Evolutionary conservation across 2,113 vertebrate species (phyloP), one percentile per base, ranked within the genome.

Genomic region (Halichoerus grypus): DNA sequence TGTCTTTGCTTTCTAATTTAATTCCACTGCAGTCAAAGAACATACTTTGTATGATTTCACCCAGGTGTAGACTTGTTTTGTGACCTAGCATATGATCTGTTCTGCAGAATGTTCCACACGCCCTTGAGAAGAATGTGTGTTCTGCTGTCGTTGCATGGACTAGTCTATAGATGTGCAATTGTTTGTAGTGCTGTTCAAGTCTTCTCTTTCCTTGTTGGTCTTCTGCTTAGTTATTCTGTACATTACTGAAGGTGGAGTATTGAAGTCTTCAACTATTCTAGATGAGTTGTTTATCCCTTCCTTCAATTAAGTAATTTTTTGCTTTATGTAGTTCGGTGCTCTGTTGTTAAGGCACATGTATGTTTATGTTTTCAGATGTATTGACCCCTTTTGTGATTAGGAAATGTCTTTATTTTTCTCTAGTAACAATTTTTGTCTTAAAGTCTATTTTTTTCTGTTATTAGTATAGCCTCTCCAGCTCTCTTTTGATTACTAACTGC

Each of bases 1-100:
- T 92, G 18, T 90, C 94, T 51, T 89, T 61, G 31, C 31, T 89
- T 94, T 81, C 72, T 94, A 89, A 89, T 97, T 87, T 95, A 97
- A 77, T 83, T 79, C 46, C 21, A 72, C 1, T 65, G 7, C 83
- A 89, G 18, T 94, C 46, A 77, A 89, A 96, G 18, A 76, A 86
- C 13, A 57, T 71, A 87, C 4, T 81, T 69, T 46, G 33, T 80
- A 71, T 94, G 31, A 65, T 80, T 88, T 87, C 28, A 46, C 46
- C 46, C 46, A 46, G 46, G 46, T 46, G 46, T 46, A 46, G n/a
- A 91, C 26, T 94, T 71, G 22, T 97, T 83, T 91, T 94, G 83
- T 59, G 46, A 36, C 46, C 15, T 80, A 71, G 65, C 21, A 61
- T 53, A 26, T 90, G 7, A 65, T 76, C 18, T 53, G 94, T 69